Conservation (phyloP, 2,888 invertebrate genomes). For the Clanis bilineata region DNA sequence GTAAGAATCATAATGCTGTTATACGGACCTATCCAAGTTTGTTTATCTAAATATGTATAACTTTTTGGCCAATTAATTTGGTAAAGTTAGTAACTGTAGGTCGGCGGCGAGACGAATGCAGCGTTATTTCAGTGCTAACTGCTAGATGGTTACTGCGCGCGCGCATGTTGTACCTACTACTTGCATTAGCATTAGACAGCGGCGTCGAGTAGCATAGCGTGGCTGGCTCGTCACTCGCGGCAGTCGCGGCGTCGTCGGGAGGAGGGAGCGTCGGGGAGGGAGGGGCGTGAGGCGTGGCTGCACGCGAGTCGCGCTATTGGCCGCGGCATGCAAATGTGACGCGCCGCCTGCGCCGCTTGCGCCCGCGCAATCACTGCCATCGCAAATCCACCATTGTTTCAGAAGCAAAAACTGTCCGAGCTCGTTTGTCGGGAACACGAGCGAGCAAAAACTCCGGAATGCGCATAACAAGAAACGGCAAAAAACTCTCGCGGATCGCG, state of each 20-base stretch:
- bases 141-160: not conserved
- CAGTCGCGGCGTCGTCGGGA: not conserved
- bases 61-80: no score
- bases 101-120: not conserved
- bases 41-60: no score
- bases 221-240: not conserved
- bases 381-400: slow-evolving; percentile 57
- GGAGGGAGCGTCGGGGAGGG: slow-evolving; percentile 19
- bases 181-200: slow-evolving; percentile 34
- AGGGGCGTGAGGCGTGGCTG: slow-evolving; percentile 46
- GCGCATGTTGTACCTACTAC: slow-evolving; percentile 4
- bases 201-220: slow-evolving; percentile 22
- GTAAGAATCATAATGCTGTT: no score
- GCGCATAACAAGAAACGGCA: slow-evolving; percentile 73
- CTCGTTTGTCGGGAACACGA: slow-evolving; percentile 64
- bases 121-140: not conserved
- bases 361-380: slow-evolving; percentile 59
- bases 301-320: slow-evolving; percentile 54
- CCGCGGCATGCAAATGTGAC: slow-evolving; percentile 70
- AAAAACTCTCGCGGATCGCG: slow-evolving; percentile 55
- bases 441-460: slow-evolving; percentile 67
- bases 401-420: slow-evolving; percentile 52
- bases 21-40: no score
- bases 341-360: slow-evolving; percentile 61
- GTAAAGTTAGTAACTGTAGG: not conserved